Percentiles rank a stretch among this genome's conserved stretches.
phyloP scores from a whole-genome alignment of 2,797 vertebrate species.

The Bradypodion pumilum region DNA sequence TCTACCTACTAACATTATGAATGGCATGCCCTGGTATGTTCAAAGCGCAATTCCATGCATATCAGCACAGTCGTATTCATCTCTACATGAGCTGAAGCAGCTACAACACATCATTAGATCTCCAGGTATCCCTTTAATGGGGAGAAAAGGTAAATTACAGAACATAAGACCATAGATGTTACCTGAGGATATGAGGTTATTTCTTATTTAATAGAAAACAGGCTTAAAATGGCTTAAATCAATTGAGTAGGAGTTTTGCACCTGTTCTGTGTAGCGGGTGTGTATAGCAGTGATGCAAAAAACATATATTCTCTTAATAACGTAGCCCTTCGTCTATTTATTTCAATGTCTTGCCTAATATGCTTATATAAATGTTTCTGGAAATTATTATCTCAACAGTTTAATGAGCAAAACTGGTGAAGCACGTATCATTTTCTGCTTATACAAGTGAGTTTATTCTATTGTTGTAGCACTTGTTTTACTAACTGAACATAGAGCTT shows the following conservation, averaged over 20 bases:
- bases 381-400: conserved; percentile 44
- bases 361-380: conserved; percentile 18
- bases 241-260: neutral
- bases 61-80: neutral
- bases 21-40: neutral
- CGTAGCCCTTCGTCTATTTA: neutral
- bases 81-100: neutral
- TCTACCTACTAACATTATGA: neutral
- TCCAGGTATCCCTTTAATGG: neutral
- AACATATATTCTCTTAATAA: conserved; percentile 47
- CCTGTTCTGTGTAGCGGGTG: conserved; percentile 2
- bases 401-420: conserved; percentile 27
- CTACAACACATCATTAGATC: neutral
- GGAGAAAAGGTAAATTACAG: neutral
- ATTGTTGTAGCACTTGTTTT: conserved; percentile 38
- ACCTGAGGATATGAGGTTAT: conserved; percentile 28
- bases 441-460: conserved; percentile 37
- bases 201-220: conserved; percentile 3
- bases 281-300: conserved; percentile 17
- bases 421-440: conserved; percentile 29
- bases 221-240: neutral
- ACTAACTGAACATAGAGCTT: conserved; percentile 13
- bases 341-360: conserved; percentile 42
- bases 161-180: neutral
- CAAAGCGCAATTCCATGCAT: neutral